These are phyloP conservation scores for Matsumyia berberina DNA, from an alignment of 2,888 invertebrate species.

Conservation along the genomic window DNA sequence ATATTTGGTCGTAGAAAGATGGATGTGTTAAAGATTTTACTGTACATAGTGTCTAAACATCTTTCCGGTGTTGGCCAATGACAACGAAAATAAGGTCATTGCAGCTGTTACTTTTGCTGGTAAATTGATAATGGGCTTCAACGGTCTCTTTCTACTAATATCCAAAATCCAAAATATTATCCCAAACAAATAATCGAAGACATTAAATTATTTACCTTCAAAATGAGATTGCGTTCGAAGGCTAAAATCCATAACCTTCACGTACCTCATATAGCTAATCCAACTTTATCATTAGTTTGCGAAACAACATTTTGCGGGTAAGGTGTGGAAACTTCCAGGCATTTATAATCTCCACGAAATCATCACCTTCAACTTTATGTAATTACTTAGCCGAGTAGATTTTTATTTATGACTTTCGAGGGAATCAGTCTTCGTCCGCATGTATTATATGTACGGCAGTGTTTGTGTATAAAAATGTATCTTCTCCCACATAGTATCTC, in stretches of 20 bases:
- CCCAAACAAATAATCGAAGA: conserved; percentile 15
- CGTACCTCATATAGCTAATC: conserved; percentile 55
- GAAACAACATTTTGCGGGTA: conserved; percentile 21
- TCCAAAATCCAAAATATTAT: no score
- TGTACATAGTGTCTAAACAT: no score
- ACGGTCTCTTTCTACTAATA: no score
- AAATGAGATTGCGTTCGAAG: conserved; percentile 8
- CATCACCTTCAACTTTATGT: conserved; percentile 75
- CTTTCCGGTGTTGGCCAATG: no score
- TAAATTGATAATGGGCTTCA: no score
- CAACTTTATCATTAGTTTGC: conserved; percentile 66
- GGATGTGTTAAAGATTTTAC: no score
- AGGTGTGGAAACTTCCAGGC: conserved; percentile 32
- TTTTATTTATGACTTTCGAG: conserved; percentile 72
- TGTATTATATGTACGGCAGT: conserved; percentile 1
- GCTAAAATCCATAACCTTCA: conserved; percentile 25
- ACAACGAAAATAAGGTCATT: no score
- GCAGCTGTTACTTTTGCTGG: no score
- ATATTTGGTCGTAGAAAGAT: no score
- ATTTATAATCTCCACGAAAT: conserved; percentile 71
- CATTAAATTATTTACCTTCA: conserved; percentile 21
- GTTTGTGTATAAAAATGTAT: not conserved
- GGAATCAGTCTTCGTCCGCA: conserved; percentile 42
- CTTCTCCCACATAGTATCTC: not conserved
- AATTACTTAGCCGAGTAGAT: conserved; percentile 71